Conservation (phyloP, 2,888 invertebrate genomes). For the Strigamia maritima region DNA sequence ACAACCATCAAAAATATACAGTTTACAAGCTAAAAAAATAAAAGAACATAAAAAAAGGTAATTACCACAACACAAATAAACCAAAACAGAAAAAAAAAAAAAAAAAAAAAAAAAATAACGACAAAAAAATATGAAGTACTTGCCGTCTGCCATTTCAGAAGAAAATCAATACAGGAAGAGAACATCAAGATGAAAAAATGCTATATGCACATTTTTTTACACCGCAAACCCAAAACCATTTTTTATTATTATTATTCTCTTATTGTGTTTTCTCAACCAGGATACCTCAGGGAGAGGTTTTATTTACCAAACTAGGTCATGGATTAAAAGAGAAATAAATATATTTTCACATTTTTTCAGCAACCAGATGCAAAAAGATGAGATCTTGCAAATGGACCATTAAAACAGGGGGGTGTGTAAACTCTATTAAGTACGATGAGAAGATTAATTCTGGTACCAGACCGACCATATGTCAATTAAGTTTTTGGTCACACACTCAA, state of each 20-base stretch:
- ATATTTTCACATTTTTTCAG: too few species aligned
- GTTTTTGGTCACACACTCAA: not conserved
- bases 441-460: not conserved
- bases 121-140: not conserved
- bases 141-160: not conserved
- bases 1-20: not conserved
- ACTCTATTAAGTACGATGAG: not conserved
- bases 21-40: not conserved
- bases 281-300: not conserved
- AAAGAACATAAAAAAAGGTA: too few species aligned
- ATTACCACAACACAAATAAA: too few species aligned
- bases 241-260: not conserved
- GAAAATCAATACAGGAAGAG: not conserved
- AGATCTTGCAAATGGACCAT: not conserved
- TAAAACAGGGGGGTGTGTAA: not conserved
- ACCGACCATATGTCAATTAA: not conserved
- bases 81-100: not conserved
- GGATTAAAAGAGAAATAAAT: too few species aligned
- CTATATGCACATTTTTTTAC: too few species aligned
- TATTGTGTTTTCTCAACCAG: not conserved
- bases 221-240: too few species aligned
- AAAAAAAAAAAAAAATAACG: not conserved
- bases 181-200: not conserved
- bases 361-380: not conserved
- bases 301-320: not conserved